Conservation (phyloP, 2,888 invertebrate genomes). For the Suillia variegata region DNA sequence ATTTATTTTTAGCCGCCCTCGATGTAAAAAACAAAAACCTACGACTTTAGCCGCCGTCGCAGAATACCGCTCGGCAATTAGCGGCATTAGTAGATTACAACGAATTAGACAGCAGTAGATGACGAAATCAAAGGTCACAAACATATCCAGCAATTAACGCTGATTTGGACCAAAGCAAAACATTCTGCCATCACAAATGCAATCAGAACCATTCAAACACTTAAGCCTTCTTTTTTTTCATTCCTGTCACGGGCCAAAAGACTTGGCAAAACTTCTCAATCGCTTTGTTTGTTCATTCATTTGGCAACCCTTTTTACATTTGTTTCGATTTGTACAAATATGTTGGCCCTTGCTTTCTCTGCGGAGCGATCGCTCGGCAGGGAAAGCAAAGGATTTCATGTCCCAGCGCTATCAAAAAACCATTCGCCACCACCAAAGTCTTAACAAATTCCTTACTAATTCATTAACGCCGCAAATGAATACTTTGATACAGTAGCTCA, state of each 20-base stretch:
- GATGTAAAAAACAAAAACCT: no score
- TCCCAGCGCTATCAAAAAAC: conserved; percentile 23
- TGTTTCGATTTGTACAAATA: conserved; percentile 29
- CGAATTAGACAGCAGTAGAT: no score
- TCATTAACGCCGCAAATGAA: conserved; percentile 24
- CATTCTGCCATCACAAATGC: conserved; percentile 20
- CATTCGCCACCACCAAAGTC: conserved; percentile 20
- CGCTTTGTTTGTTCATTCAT: conserved; percentile 25
- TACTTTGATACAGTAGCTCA: not conserved
- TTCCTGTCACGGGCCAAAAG: not conserved
- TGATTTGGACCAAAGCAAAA: conserved; percentile 16
- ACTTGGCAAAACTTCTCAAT: conserved; percentile 1
- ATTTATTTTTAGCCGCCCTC: no score
- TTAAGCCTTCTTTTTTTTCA: conserved; percentile 25
- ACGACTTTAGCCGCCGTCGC: no score
- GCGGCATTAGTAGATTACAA: conserved; percentile 17
- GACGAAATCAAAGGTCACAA: no score
- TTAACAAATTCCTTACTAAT: conserved; percentile 30
- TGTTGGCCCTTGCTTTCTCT: no score
- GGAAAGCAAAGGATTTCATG: conserved; percentile 14
- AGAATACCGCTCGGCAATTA: conserved; percentile 5
- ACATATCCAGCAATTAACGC: no score
- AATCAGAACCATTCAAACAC: conserved; percentile 24
- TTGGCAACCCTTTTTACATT: conserved; percentile 31
- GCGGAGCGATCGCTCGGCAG: no score